These are phyloP conservation scores for Sceliomorpha sp. DNA, from an alignment of 2,888 invertebrate genomes.

Conservation along the genomic window DNA sequence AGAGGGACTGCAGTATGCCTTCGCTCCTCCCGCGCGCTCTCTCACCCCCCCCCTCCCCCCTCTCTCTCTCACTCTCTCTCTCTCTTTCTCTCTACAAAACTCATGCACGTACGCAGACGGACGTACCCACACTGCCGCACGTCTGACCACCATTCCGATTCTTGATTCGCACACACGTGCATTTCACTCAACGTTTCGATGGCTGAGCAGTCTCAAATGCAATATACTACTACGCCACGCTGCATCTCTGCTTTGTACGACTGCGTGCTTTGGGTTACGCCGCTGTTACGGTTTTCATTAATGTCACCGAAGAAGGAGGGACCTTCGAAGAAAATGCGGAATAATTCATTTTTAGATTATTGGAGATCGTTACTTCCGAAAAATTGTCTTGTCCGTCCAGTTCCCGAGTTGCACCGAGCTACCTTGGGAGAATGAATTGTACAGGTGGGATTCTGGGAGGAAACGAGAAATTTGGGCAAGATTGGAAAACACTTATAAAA, in stretches of 20 bases:
- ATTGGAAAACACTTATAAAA: too few relatives aligned
- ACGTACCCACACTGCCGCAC: slow-evolving; percentile 18
- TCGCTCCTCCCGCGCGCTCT: background rate
- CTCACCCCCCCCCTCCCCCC: slow-evolving; percentile 3
- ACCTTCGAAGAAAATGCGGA: too few relatives aligned
- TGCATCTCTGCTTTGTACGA: slow-evolving; percentile 46
- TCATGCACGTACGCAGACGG: slow-evolving; percentile 40
- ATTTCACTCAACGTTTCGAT: slow-evolving; percentile 58
- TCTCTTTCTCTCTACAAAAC: slow-evolving; percentile 55
- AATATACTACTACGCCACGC: slow-evolving; percentile 46
- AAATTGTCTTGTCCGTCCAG: too few relatives aligned
- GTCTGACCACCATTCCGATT: slow-evolving; percentile 55
- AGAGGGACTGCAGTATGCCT: background rate
- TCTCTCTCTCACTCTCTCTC: too few relatives aligned
- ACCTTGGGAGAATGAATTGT: too few relatives aligned
- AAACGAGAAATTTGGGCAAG: too few relatives aligned
- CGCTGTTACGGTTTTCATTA: slow-evolving; percentile 41
- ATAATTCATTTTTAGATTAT: too few relatives aligned
- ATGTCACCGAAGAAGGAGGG: too few relatives aligned
- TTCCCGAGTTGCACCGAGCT: too few relatives aligned
- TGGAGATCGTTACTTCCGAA: too few relatives aligned
- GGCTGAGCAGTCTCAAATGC: slow-evolving; percentile 58
- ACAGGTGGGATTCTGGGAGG: too few relatives aligned
- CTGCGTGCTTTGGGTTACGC: slow-evolving; percentile 30
- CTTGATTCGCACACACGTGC: slow-evolving; percentile 57